Evolutionary conservation across 2,888 invertebrate species (phyloP), one percentile per base, ranked within the genome.

Genomic region (Eupithecia centaureata): DNA sequence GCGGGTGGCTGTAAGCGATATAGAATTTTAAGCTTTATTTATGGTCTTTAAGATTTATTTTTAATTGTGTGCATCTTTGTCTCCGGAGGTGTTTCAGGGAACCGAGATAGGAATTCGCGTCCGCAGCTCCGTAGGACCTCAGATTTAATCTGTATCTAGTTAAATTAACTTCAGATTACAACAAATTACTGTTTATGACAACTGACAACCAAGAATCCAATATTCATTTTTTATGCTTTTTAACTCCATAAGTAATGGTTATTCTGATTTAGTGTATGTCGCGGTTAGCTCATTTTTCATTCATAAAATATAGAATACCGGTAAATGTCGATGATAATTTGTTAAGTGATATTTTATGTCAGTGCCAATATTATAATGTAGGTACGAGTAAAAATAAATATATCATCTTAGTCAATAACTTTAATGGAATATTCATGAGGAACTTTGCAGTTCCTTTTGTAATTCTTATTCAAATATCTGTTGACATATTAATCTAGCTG

Each of bases 1-100:
- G 92, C 92, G 86, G 92, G 92, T 80, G 90, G 86, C 79, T 77
- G 61, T 57, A 51, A 51, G 54, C 67, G 64, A 68, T 65, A 75
- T 66, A 71, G 68, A 65, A 85, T 73, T 82, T 77, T 76, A 68
- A 75, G 77, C 82, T 77, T 79, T 87, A 84, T 76, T 65, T 5
- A 15, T 47, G 61, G 63, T 27, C 27, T 0, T 68, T 82, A 85
- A 79, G 79, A 76, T 80, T 79, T 76, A 76, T 80, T 83, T 82
- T 81, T 61, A 73, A 56, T 71, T 65, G 67, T 65, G 38, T 67
- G 56, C 67, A 38, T 65, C 68, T 71, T 72, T 68, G 74, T 81
- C 82, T 81, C 85, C 79, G 82, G 80, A 83, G 82, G 86, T 83
- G 82, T 82, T 91, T 84, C 87, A 86, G 81, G 86, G 91, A 91